Percentiles rank a stretch among this genome's conserved stretches.
phyloP scores from a whole-genome alignment of 2,888 invertebrate species.

The Marasmarcha lunaedactyla region DNA sequence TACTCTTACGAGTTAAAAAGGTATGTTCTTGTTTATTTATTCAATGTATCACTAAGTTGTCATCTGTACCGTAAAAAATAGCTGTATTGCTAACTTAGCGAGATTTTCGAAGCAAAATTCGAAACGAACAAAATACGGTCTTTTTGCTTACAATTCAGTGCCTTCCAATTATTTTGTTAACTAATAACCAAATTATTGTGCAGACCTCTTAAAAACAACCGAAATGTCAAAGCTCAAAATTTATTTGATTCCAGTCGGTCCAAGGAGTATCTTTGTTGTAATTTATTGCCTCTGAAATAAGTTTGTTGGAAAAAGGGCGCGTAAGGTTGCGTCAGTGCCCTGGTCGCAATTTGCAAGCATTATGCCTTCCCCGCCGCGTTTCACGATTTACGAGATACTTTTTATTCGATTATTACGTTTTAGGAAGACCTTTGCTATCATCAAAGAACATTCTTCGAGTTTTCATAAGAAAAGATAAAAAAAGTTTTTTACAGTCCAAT shows the following conservation, averaged over 20 bases:
- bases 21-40: too few relatives aligned
- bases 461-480: not conserved
- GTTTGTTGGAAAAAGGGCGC: slow-evolving; percentile 24
- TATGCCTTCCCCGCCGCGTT: slow-evolving; percentile 27
- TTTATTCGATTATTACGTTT: slow-evolving; percentile 20
- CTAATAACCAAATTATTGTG: too few relatives aligned
- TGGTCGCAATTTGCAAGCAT: slow-evolving; percentile 41
- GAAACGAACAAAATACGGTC: too few relatives aligned
- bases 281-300: slow-evolving; percentile 39
- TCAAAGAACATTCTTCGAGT: not conserved
- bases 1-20: too few relatives aligned
- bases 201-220: slow-evolving; percentile 12
- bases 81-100: too few relatives aligned
- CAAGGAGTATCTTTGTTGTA: slow-evolving; percentile 26
- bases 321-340: slow-evolving; percentile 5
- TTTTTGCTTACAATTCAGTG: too few relatives aligned
- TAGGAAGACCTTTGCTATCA: slow-evolving; percentile 11
- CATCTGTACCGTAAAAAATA: too few relatives aligned
- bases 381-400: slow-evolving; percentile 17
- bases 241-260: slow-evolving; percentile 23
- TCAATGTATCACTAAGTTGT: too few relatives aligned
- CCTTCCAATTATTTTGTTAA: too few relatives aligned
- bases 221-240: slow-evolving; percentile 34
- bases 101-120: too few relatives aligned
- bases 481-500: not conserved